Base-by-base conservation (phyloP, 37 sponge, comb jelly and placozoan species). In the Ephydatia muelleri region DNA sequence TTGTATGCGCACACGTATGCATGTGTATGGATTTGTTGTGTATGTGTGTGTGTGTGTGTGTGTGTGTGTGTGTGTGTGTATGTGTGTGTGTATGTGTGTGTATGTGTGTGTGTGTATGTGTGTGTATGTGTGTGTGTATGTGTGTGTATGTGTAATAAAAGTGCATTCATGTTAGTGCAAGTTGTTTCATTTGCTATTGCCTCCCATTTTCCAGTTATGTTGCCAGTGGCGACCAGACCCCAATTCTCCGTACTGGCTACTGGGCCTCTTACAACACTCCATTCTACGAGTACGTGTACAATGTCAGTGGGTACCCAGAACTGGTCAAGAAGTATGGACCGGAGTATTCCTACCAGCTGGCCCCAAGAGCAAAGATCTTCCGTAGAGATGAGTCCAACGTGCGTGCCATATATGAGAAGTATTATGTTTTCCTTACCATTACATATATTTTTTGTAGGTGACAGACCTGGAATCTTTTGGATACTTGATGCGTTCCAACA, bases 211-310 rank as follows among this genome's bases (percentile, higher is more conserved):
- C 23, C 81, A 89, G 90, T 8, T 76, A 77, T 68, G 71, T 90
- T 29, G 76, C 76, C 29, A 82, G 76, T 81, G 91, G 86, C 0
- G 91, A 92, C 35, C 82, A 87, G 70, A 85, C 89, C 8, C 39
- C 68, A 30, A 84, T 92, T 30, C 77, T 92, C 13, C 57, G 92
- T 19, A 79, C 70, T 9, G 92, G 92, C 32, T 88, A 92, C 82
- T 92, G 88, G 89, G 81, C 89, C 35, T 92, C 92, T 3, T 92
- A 92, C 82, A 92, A 92, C 65, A 74, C 89, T 33, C 92, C 92
- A 12, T 92, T 92, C 78, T 92, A 84, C 43, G 89, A 92, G 78
- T 49, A 87, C 38, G 66, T 91, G 28, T 91, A 49, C 80, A 47
- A 77, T 25, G 38, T 77, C 33, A 82, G 83, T 25, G 92, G 92